phyloP scores from a whole-genome alignment of 2,797 vertebrate species.

The Microctenopoma steveboyesi region DNA sequence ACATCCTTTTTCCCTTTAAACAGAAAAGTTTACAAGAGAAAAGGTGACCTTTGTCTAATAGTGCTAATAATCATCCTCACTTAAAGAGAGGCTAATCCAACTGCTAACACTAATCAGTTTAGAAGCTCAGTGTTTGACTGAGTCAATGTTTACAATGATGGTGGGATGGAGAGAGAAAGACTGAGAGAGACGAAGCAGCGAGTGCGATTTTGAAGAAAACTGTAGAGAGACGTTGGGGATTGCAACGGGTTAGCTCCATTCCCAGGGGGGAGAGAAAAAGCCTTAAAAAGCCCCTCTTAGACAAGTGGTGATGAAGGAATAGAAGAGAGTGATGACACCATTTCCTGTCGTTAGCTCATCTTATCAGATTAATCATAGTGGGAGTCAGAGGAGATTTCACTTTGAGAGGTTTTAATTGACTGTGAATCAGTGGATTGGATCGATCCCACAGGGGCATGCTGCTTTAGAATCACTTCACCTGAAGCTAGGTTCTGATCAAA shows the following conservation, averaged over 20 bases:
- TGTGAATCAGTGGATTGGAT: conserved; percentile 84
- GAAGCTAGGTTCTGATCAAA: conserved; percentile 84
- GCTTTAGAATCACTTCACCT: conserved; percentile 83
- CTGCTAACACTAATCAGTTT: conserved; percentile 83
- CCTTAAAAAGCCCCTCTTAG: conserved; percentile 84
- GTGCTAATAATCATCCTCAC: conserved; percentile 80
- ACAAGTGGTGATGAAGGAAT: conserved; percentile 84
- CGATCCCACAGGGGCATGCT: conserved; percentile 78
- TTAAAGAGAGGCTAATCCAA: conserved; percentile 83
- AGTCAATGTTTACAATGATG: conserved; percentile 83
- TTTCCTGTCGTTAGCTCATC: conserved; percentile 86
- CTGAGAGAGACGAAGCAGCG: conserved; percentile 38
- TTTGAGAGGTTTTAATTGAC: conserved; percentile 87
- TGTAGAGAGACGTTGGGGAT: conserved; percentile 79
- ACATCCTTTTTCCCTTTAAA: conserved; percentile 56
- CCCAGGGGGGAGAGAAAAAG: conserved; percentile 74
- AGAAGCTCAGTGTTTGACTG: conserved; percentile 78
- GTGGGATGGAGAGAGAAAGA: conserved; percentile 63
- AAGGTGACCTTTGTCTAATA: conserved; percentile 83
- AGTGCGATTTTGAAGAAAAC: conserved; percentile 69
- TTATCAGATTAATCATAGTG: conserved; percentile 86
- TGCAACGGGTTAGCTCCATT: conserved; percentile 80
- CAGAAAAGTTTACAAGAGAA: conserved; percentile 71
- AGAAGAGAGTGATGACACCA: conserved; percentile 83
- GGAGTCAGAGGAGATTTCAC: conserved; percentile 83